A percentile compares a stretch with the other conserved stretches of the same genome.
phyloP scores from a whole-genome alignment of 2,888 invertebrate genomes.

The Liopterus haemorrhoidalis region DNA sequence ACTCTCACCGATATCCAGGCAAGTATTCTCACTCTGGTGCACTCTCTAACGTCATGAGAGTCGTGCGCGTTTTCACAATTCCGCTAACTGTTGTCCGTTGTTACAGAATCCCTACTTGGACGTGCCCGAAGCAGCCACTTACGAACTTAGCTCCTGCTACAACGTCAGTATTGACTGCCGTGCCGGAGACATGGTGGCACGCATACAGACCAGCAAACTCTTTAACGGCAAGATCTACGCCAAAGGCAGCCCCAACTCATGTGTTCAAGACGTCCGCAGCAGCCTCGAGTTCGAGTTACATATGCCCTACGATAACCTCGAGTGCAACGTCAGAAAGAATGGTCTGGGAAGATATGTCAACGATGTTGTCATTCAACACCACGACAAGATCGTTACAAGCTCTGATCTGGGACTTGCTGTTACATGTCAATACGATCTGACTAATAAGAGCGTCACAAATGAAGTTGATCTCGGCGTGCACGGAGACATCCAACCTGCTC shows the following conservation, averaged over 20 bases:
- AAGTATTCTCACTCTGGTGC: constrained; percentile 30
- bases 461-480: constrained; percentile 85
- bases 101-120: constrained; percentile 79
- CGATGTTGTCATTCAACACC: constrained; percentile 91
- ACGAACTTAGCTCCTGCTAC: constrained; percentile 89
- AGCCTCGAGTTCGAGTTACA: constrained; percentile 85
- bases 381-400: constrained; percentile 91
- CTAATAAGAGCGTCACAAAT: constrained; percentile 89
- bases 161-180: constrained; percentile 91
- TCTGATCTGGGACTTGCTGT: constrained; percentile 89
- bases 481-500: constrained; percentile 76
- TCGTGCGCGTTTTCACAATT: background rate
- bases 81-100: constrained; percentile 7
- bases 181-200: constrained; percentile 87
- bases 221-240: constrained; percentile 94
- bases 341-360: constrained; percentile 79
- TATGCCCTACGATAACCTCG: constrained; percentile 88
- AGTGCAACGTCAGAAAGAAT: constrained; percentile 87
- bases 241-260: constrained; percentile 88
- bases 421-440: constrained; percentile 89
- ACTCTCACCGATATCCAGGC: constrained; percentile 84
- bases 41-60: background rate
- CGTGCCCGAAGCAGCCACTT: constrained; percentile 85
- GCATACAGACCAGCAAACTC: constrained; percentile 84
- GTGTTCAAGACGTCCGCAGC: constrained; percentile 81